Evolutionary conservation across 1,140 invertebrate species (phyloP).

Genomic region (Zaprionus camerounensis): DNA sequence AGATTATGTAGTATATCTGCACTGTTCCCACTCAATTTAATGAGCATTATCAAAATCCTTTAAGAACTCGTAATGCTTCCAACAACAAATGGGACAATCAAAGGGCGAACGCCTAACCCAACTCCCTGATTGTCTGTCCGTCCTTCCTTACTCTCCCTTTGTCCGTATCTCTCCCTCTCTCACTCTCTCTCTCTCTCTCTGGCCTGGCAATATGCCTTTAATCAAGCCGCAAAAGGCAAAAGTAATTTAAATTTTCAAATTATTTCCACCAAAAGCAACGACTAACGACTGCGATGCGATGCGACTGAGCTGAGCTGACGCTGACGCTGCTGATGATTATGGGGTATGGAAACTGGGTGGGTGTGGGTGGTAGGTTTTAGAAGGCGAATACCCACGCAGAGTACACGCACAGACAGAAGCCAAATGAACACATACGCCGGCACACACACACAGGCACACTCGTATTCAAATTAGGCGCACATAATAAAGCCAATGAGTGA

Average conservation of each 20-base stretch:
- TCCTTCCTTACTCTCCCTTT: neutral
- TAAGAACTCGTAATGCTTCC: neutral
- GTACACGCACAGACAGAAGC: constrained; percentile 12
- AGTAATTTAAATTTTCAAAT: constrained; percentile 80
- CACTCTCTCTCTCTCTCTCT: neutral
- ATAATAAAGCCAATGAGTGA: constrained; percentile 83
- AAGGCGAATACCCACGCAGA: constrained; percentile 11
- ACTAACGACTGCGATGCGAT: constrained; percentile 16
- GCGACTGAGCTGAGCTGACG: constrained; percentile 12
- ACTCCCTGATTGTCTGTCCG: neutral
- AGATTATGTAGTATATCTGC: neutral
- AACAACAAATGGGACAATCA: constrained; percentile 9
- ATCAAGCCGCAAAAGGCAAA: constrained; percentile 68
- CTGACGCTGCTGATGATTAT: constrained; percentile 15
- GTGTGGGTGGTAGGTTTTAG: constrained; percentile 4
- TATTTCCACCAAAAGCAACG: constrained; percentile 68
- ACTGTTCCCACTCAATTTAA: neutral
- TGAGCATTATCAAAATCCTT: neutral
- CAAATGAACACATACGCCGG: neutral
- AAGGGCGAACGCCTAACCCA: neutral
- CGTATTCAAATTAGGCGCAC: constrained; percentile 76
- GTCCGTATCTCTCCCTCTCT: neutral
- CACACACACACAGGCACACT: constrained; percentile 20
- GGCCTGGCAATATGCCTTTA: constrained; percentile 98
- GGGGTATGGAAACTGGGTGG: constrained; percentile 4